Percentiles rank a stretch among this genome's conserved stretches.
phyloP scores from a whole-genome alignment of 2,888 invertebrate genomes.

The Tortrix viridana region DNA sequence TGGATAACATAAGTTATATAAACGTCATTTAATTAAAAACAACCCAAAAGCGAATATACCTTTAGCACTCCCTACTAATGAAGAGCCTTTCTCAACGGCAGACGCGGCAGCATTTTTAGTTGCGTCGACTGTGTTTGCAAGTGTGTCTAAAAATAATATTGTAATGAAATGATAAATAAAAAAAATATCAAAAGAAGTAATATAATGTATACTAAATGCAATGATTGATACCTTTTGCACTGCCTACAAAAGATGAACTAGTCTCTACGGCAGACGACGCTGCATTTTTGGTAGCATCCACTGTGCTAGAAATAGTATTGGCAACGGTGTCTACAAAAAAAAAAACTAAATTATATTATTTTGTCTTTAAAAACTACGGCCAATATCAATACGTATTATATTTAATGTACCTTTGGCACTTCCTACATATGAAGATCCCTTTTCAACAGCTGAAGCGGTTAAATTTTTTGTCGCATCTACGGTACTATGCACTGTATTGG shows the following conservation, averaged over 20 bases:
- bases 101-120: constrained; percentile 59
- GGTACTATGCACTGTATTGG: constrained; percentile 56
- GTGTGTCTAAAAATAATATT: constrained; percentile 58
- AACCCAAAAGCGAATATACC: no score
- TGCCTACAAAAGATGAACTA: constrained; percentile 53
- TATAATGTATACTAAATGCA: neutral
- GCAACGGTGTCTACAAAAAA: constrained; percentile 54
- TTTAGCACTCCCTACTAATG: constrained; percentile 59
- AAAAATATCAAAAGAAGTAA: constrained; percentile 1
- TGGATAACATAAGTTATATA: no score
- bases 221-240: constrained; percentile 46
- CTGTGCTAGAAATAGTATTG: constrained; percentile 48
- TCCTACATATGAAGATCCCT: constrained; percentile 53
- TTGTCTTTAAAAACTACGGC: neutral
- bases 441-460: constrained; percentile 58
- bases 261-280: constrained; percentile 53
- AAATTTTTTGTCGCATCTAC: constrained; percentile 66
- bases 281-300: constrained; percentile 51
- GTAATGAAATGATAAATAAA: constrained; percentile 20
- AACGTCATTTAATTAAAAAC: no score
- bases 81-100: constrained; percentile 57
- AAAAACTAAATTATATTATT: constrained; percentile 23
- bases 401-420: constrained; percentile 56
- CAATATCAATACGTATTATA: neutral
- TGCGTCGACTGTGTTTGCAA: constrained; percentile 60